Evolutionary conservation across 2,888 invertebrate genomes (phyloP), one percentile per base, ranked within the genome.

Genomic region (Drosophila peninsularis): DNA sequence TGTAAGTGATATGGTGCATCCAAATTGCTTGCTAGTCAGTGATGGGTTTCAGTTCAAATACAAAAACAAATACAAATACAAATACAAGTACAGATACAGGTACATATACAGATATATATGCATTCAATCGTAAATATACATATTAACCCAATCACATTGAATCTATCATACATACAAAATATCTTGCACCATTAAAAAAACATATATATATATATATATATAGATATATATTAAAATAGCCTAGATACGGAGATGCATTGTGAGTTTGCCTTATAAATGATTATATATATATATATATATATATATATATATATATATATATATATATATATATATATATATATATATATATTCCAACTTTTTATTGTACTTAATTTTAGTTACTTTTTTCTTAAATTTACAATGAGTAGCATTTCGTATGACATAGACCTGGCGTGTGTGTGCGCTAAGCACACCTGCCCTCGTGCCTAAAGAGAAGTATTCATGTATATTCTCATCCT

Each of bases 161-260:
- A 37, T 10, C 10, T 34, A 47, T 37, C 10, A 69, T 37, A 6
- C 34, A 50, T 37, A n/a, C 17, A 50, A 53, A 41, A 24, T 41
- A 5, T 62, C 9, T 55, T 52, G 27, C 69, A 68, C 50, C n/a
- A 52, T 62, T 41, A 39, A 27, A 30, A 50, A 60, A 41, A 6
- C 3, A 44, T 21, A n/a, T 27, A 27, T 5, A 45, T 57, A 39
- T 7, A 30, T n/a, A n/a, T n/a, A n/a, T n/a, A n/a, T n/a, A n/a
- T n/a, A n/a, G n/a, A n/a, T 27, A 27, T 5, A 45, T 57, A 39
- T 7, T 6, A 30, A 1, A 41, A 66, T 42, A 36, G 34, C 10
- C 5, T 61, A 54, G 19, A 53, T 52, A 55, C 27, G 21, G 13
- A 67, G 57, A 50, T 62, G 50, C 49, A 62, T 52, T 73, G 66